Evolutionary conservation across 2,888 invertebrate genomes (phyloP), one percentile per base, ranked within the genome.

Genomic region (Aphrophora alni): DNA sequence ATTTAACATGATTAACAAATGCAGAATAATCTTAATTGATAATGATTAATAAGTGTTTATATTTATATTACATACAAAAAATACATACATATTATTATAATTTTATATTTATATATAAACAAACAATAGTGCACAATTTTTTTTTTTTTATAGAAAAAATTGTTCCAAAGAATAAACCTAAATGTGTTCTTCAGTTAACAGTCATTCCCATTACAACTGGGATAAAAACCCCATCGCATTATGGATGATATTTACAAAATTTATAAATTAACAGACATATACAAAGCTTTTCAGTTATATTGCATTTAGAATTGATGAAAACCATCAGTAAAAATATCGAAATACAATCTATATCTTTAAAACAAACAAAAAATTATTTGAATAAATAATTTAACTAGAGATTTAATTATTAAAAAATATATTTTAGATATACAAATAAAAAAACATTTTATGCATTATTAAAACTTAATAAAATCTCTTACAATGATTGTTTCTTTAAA

Each of bases 201-300:
- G 78, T 74, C 74, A 24, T 73, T 79, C 78, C 78, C 78, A 79
- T 25, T 79, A 79, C 74, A 79, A 79, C 78, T 79, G 78, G 78
- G 78, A 79, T 17, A 7, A 26, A 21, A 28, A 71, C 17, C 68
- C 25, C 78, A 79, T 79, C 78, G 59, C 78, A 79, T 59, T 74
- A 79, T 79, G 78, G 74, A 79, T 79, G 78, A 79, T 79, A 79
- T 59, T 59, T 59, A 59, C 59, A 59, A n/a, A 59, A 21, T 59
- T 21, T 59, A 59, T 44, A 59, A 59, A 21, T 59, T 21, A 59
- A n/a, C n/a, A 59, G n/a, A 59, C 59, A 59, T 59, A 59, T 59
- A 59, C 59, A 59, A 1, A 21, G n/a, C 21, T 59, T 59, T 21
- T 14, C 59, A 1, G 14, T 7, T 21, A 59, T 59, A 59, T 59